Percentiles rank a stretch among this genome's conserved stretches.
phyloP scores from a whole-genome alignment of 1,140 invertebrate species.

The Solenopsis invicta region DNA sequence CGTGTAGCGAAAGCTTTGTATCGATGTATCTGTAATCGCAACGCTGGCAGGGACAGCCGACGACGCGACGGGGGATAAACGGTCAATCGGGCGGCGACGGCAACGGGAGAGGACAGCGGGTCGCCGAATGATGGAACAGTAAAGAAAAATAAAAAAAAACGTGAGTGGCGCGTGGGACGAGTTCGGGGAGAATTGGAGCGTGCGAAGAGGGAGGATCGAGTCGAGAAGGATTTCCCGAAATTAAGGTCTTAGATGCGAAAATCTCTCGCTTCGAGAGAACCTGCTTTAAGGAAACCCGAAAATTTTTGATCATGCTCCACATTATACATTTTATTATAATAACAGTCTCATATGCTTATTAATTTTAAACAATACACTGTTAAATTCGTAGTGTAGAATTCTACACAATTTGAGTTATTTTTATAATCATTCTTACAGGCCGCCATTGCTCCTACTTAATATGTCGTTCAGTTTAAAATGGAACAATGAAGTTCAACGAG shows the following conservation, averaged over 20 bases:
- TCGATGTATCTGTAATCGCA: constrained; percentile 45
- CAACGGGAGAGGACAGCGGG: neutral
- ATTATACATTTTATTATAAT: neutral
- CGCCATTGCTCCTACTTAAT: too few relatives aligned
- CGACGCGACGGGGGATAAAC: neutral
- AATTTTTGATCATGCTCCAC: neutral
- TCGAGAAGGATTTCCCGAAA: constrained; percentile 7
- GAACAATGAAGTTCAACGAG: too few relatives aligned
- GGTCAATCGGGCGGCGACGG: constrained; percentile 9
- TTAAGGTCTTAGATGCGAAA: constrained; percentile 14
- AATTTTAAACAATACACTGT: too few relatives aligned
- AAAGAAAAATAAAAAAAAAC: constrained; percentile 26
- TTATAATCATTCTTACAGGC: too few relatives aligned
- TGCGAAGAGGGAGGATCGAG: constrained; percentile 36
- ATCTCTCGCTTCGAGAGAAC: neutral
- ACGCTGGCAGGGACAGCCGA: neutral
- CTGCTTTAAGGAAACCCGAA: neutral
- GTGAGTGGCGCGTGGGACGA: neutral
- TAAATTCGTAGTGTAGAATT: too few relatives aligned
- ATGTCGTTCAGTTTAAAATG: too few relatives aligned
- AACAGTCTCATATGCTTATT: too few relatives aligned
- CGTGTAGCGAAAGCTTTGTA: neutral
- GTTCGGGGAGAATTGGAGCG: constrained; percentile 28
- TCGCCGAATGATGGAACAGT: constrained; percentile 27
- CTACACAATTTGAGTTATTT: too few relatives aligned